These are phyloP conservation scores for Tamandua tetradactyla DNA, from an alignment of 2,797 vertebrate species.

Conservation along the genomic window DNA sequence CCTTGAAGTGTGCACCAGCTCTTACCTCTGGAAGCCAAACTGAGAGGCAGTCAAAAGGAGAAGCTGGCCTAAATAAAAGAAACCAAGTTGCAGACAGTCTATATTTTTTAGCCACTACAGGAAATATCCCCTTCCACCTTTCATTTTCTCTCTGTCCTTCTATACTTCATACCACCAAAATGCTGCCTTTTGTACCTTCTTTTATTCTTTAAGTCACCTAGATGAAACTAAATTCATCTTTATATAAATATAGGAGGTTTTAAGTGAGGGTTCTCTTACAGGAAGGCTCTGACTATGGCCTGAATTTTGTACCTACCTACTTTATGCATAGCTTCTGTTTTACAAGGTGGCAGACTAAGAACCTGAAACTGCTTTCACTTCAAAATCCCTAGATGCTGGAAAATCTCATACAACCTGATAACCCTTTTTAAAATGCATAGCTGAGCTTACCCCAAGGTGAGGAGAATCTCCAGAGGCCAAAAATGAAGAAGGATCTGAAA, in stretches of 20 bases:
- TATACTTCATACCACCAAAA: neutral
- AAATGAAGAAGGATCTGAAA: neutral
- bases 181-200: neutral
- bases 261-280: neutral
- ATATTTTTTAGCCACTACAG: rapidly evolving
- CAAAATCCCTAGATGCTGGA: neutral
- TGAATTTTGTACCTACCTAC: neutral
- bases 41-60: neutral
- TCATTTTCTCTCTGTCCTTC: neutral
- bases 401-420: neutral
- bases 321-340: neutral
- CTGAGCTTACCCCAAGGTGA: neutral
- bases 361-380: neutral
- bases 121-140: neutral
- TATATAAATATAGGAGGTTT: too few relatives aligned
- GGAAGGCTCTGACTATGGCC: neutral
- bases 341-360: neutral
- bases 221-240: neutral
- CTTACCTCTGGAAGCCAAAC: neutral
- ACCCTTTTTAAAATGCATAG: neutral
- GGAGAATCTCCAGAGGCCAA: neutral
- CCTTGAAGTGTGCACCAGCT: neutral
- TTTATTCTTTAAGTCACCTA: neutral
- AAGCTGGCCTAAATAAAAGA: neutral
- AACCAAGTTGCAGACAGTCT: neutral